These are phyloP conservation scores for Epizoanthus stellaris DNA, from an alignment of 92 coral and sea anemone species.

Conservation along the genomic window DNA sequence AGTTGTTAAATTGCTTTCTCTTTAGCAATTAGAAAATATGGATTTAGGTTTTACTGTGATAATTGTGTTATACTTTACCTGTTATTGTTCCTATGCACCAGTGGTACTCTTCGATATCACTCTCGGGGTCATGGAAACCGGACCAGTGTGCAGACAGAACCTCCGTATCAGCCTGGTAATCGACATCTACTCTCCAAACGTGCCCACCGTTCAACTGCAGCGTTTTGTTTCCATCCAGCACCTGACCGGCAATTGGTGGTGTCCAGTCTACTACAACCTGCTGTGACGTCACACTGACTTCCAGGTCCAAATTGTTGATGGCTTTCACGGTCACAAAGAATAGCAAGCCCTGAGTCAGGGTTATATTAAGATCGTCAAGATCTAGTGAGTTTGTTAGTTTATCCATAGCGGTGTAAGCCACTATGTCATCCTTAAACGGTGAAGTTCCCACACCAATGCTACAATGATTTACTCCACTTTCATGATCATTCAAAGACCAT, in stretches of 20 bases:
- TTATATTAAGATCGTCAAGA: slow-evolving; percentile 74
- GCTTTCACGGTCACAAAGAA: slow-evolving; percentile 79
- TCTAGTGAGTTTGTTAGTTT: slow-evolving; percentile 67
- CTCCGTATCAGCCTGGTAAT: slow-evolving; percentile 59
- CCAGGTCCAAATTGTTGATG: slow-evolving; percentile 75
- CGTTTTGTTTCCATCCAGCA: slow-evolving; percentile 82
- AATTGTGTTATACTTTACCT: slow-evolving; percentile 52
- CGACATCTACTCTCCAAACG: slow-evolving; percentile 53
- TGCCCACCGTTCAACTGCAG: slow-evolving; percentile 1
- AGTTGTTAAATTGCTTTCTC: too few species aligned
- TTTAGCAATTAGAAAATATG: neutral
- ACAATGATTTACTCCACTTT: slow-evolving; percentile 76
- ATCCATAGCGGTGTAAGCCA: slow-evolving; percentile 44
- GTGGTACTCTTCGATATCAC: slow-evolving; percentile 74
- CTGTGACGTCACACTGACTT: slow-evolving; percentile 66
- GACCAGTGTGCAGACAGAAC: slow-evolving; percentile 74
- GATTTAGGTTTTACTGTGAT: neutral
- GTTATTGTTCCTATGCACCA: slow-evolving; percentile 83
- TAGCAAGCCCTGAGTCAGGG: slow-evolving; percentile 62
- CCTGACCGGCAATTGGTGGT: slow-evolving; percentile 73
- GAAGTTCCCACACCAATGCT: slow-evolving; percentile 66
- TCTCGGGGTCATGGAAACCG: slow-evolving; percentile 81
- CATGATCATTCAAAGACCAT: slow-evolving; percentile 78
- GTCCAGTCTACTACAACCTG: slow-evolving; percentile 90
- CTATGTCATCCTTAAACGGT: slow-evolving; percentile 73